A percentile compares a stretch with the other conserved stretches of the same genome.
phyloP scores from a whole-genome alignment of 30 jellyfish, hydroid and myxozoan genomes.

The Pseudorhiza aurosa region DNA sequence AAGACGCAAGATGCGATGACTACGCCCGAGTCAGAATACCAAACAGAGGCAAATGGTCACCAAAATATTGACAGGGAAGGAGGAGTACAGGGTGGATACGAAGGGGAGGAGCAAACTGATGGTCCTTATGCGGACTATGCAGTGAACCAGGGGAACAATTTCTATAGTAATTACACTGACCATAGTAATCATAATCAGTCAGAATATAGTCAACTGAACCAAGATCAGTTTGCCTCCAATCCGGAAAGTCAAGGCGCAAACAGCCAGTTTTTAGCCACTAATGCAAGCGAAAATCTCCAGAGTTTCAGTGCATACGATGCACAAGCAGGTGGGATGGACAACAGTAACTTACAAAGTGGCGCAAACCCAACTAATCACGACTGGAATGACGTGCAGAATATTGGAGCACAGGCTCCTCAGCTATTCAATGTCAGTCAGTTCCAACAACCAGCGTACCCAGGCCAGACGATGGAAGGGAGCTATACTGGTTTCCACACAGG shows the following conservation, averaged over 20 bases:
- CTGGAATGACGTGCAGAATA: not conserved
- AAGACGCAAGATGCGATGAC: not conserved
- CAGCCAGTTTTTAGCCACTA: not conserved
- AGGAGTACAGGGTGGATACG: not conserved
- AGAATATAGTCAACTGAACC: too few species aligned
- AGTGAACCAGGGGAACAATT: not conserved
- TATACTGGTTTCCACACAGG: not conserved
- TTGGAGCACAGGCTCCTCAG: constrained; percentile 13
- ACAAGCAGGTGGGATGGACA: too few species aligned
- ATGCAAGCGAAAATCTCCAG: not conserved
- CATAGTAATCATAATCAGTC: not conserved
- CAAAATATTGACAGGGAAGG: not conserved
- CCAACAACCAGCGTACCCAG: constrained; percentile 28
- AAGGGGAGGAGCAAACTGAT: not conserved
- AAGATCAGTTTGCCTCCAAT: too few species aligned
- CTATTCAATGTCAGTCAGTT: constrained; percentile 37
- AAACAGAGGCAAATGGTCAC: not conserved
- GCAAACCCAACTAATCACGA: not conserved
- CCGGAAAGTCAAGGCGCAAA: too few species aligned
- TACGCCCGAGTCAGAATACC: not conserved
- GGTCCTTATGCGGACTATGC: not conserved
- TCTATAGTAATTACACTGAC: not conserved
- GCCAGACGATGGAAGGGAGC: not conserved
- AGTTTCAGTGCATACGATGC: not conserved
- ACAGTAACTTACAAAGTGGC: not conserved